Base-by-base conservation (phyloP, 2,797 vertebrate genomes). In the Triplophysa yarkandensis region DNA sequence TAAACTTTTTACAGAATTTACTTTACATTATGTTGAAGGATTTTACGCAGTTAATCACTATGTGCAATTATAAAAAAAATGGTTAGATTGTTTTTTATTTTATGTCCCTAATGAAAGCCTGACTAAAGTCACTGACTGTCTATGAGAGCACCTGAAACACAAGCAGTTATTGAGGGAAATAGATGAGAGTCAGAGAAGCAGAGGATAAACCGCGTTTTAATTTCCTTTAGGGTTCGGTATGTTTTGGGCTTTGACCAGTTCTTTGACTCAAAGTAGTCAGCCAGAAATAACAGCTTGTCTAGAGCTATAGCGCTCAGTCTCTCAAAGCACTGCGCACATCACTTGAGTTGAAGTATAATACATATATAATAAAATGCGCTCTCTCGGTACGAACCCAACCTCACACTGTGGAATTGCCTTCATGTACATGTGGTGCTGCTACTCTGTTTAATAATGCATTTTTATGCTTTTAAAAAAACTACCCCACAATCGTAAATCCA, bases 391-490 rank as follows among this genome's bases (percentile, higher is more conserved):
- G 55, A 79, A 68, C 67, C 1, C 52, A 65, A 52, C 46, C 41
- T 21, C 39, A 54, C 28, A 58, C 52, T 21, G 28, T 55, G 17
- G 80, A 62, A 68, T 10, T 77, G 66, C 71, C 43, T 68, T 48
- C 57, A 69, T 50, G 68, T 83, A 80, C 78, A 76, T 27, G 19
- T 68, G 64, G 28, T 76, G 82, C 77, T 79, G 44, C 80, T 81
- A 62, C 27, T 52, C 75, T 80, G 65, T 85, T 89, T 84, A 87
- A 86, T 87, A 86, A 88, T 86, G 82, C 80, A 84, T 84, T 80
- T 84, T 85, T 84, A 72, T 82, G 83, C 77, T 85, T 86, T 83
- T 81, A 85, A 83, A 84, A 62, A 85, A 86, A 83, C 81, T 23
- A 84, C 50, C 17, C 78, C 62, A 71, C 68, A 44, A 80, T 83